A percentile compares a stretch with the other conserved stretches of the same genome.
Conservation (phyloP, 2,888 invertebrate genomes). For the Campoplex nolae region DNA sequence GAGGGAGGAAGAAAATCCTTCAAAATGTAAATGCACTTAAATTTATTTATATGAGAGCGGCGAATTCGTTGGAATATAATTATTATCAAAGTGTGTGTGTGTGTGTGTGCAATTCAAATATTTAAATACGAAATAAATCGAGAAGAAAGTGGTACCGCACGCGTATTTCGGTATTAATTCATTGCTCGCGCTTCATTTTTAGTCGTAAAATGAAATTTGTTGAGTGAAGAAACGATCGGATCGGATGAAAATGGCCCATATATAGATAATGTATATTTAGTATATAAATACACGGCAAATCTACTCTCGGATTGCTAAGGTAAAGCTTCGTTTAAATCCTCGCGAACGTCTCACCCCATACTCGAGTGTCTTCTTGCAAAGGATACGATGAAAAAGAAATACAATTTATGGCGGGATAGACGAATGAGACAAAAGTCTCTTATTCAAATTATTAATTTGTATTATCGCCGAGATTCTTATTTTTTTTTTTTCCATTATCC, state of each 20-base stretch:
- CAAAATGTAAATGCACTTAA: background rate
- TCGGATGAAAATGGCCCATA: conserved; percentile 14
- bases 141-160: background rate
- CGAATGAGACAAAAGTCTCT: conserved; percentile 22
- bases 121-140: background rate
- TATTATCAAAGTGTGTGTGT: no score
- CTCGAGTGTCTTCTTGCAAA: conserved; percentile 17
- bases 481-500: conserved; percentile 18
- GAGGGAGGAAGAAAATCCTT: background rate
- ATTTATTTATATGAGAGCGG: background rate
- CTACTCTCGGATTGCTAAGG: conserved; percentile 24
- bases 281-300: conserved; percentile 51
- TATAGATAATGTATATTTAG: conserved; percentile 21
- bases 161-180: background rate
- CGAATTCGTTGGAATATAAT: background rate
- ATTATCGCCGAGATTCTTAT: conserved; percentile 21
- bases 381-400: conserved; percentile 27
- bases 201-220: background rate
- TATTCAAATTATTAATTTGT: conserved; percentile 48
- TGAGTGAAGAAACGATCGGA: background rate
- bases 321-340: conserved; percentile 49
- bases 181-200: background rate
- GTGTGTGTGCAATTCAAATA: background rate
- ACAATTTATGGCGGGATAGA: conserved; percentile 41
- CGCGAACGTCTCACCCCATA: conserved; percentile 28